Percentiles rank a stretch among this genome's conserved stretches.
phyloP scores from a whole-genome alignment of 2,888 invertebrate genomes.

The Andricus curvator region DNA sequence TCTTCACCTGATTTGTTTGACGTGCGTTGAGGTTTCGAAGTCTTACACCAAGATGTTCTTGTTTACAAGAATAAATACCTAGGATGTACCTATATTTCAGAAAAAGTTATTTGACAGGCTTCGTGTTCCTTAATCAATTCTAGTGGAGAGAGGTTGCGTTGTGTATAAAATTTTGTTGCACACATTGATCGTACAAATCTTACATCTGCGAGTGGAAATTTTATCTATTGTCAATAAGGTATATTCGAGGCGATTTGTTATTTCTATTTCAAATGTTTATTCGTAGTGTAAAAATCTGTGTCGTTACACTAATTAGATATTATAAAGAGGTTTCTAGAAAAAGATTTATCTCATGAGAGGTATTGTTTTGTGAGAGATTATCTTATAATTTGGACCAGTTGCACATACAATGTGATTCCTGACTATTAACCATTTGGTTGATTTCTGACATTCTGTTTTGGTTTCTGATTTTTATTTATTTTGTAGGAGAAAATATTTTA shows the following conservation, averaged over 20 bases:
- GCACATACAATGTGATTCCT: background rate
- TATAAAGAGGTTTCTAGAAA: constrained; percentile 20
- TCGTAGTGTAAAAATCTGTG: constrained; percentile 21
- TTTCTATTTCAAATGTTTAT: constrained; percentile 31
- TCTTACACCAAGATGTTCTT: background rate
- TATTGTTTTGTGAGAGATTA: background rate
- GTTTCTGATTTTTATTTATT: background rate
- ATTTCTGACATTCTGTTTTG: background rate
- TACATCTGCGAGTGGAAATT: constrained; percentile 23
- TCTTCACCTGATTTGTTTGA: constrained; percentile 38
- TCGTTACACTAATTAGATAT: constrained; percentile 26
- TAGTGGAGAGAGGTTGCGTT: background rate
- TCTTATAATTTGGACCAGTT: background rate
- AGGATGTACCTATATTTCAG: no score
- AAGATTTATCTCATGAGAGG: background rate
- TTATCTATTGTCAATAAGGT: constrained; percentile 7
- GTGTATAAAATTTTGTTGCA: constrained; percentile 16
- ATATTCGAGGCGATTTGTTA: constrained; percentile 18
- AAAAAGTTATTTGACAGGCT: background rate
- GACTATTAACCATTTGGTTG: background rate
- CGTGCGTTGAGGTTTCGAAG: constrained; percentile 24
- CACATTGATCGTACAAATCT: constrained; percentile 33
- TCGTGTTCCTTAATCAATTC: constrained; percentile 10
- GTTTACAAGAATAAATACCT: background rate
- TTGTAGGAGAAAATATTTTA: background rate